A percentile compares a stretch with the other conserved stretches of the same genome.
Conservation (phyloP, 2,113 vertebrate species). For the Emydura subglobosa region DNA sequence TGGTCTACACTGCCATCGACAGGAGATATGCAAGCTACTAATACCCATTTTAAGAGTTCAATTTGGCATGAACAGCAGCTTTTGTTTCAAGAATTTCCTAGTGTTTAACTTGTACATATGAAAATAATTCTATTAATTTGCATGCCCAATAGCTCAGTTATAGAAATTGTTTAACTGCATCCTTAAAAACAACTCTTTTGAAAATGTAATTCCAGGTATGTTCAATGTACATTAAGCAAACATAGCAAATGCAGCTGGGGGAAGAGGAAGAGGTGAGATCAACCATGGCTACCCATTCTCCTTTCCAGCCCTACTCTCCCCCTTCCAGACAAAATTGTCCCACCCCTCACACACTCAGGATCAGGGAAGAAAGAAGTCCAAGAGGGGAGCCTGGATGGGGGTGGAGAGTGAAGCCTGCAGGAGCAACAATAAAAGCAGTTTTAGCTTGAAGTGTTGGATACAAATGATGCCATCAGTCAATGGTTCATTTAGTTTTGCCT, state of each 20-base stretch:
- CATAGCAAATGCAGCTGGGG: no score
- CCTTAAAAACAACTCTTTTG: neutral
- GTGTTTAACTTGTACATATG: neutral
- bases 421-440: neutral
- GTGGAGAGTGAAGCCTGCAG: neutral
- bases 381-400: accelerated
- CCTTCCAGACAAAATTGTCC: no score
- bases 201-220: neutral
- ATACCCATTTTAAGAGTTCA: neutral
- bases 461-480: neutral
- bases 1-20: no score
- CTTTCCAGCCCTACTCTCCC: no score
- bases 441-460: accelerated
- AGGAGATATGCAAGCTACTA: no score
- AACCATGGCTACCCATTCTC: no score
- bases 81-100: neutral
- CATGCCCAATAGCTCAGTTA: neutral
- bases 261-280: no score
- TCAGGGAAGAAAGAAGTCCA: neutral
- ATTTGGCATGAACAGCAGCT: neutral
- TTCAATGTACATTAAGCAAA: no score
- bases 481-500: neutral
- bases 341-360: no score
- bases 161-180: neutral
- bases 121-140: neutral